Evolutionary conservation across 2,888 invertebrate species (phyloP).

Genomic region (Timandra comae): DNA sequence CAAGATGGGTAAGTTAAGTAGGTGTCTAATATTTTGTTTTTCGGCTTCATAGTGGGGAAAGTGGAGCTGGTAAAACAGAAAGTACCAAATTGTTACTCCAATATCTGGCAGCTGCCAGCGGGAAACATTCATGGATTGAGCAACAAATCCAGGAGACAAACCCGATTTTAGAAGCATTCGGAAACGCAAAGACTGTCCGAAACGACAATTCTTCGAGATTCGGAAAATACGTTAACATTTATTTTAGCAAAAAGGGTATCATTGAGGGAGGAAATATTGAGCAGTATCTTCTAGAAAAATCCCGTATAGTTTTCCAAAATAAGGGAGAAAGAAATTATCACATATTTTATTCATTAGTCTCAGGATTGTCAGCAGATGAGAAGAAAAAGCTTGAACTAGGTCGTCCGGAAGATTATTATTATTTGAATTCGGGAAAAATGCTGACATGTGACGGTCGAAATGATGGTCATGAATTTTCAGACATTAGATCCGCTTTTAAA

Average conservation of each 20-base stretch:
- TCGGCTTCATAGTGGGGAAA: conserved; percentile 85
- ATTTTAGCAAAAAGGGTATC: conserved; percentile 87
- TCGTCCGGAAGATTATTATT: conserved; percentile 85
- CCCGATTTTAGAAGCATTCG: conserved; percentile 97
- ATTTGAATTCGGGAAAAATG: conserved; percentile 87
- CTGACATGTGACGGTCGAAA: conserved; percentile 88
- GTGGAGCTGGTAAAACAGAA: conserved; percentile 97
- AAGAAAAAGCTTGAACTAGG: conserved; percentile 85
- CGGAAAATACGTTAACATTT: conserved; percentile 95
- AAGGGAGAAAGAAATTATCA: conserved; percentile 96
- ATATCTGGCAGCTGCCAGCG: conserved; percentile 94
- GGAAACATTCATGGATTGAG: conserved; percentile 98
- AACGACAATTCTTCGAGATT: conserved; percentile 98
- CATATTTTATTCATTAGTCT: conserved; percentile 94
- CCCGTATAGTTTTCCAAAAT: conserved; percentile 92
- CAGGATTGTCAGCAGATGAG: conserved; percentile 88
- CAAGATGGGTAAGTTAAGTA: neutral
- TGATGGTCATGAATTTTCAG: conserved; percentile 90
- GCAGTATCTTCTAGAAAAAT: conserved; percentile 96
- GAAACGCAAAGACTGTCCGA: conserved; percentile 96
- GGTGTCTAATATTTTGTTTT: neutral
- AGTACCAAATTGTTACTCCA: conserved; percentile 96
- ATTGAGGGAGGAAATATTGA: conserved; percentile 97
- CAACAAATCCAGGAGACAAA: conserved; percentile 98
- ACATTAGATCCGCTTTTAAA: conserved; percentile 94